Evolutionary conservation across 2,888 invertebrate species (phyloP).

Genomic region (Hyles lineata): DNA sequence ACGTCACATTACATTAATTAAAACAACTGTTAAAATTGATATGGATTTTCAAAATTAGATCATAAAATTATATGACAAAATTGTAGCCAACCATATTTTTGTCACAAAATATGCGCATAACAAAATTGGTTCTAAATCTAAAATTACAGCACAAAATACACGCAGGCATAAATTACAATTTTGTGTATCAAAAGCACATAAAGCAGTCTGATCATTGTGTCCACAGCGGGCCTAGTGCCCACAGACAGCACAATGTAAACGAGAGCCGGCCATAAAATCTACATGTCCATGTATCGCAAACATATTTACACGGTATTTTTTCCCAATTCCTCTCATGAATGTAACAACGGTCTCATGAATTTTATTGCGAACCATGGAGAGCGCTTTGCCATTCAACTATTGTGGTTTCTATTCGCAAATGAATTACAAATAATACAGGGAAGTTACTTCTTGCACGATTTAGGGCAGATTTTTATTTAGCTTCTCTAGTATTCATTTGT

Average conservation of each 20-base stretch:
- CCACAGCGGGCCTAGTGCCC: background rate
- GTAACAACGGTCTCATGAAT: slow-evolving; percentile 64
- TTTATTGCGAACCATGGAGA: slow-evolving; percentile 53
- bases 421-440: slow-evolving; percentile 53
- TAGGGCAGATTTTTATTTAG: background rate
- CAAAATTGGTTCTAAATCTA: too few species aligned
- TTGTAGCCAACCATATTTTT: too few species aligned
- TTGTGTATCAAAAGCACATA: slow-evolving; percentile 6
- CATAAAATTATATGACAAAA: too few species aligned
- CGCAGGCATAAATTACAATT: background rate
- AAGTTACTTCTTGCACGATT: background rate
- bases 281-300: slow-evolving; percentile 28
- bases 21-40: too few species aligned
- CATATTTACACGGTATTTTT: slow-evolving; percentile 43
- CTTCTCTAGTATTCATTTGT: too few species aligned
- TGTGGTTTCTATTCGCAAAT: slow-evolving; percentile 54
- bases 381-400: slow-evolving; percentile 42
- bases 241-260: slow-evolving; percentile 12
- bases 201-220: slow-evolving; percentile 10
- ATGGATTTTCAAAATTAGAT: too few species aligned
- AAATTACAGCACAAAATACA: background rate
- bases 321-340: slow-evolving; percentile 59
- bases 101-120: too few species aligned
- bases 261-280: slow-evolving; percentile 25
- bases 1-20: too few species aligned